A percentile compares a stretch with the other conserved stretches of the same genome.
phyloP scores from a whole-genome alignment of 2,888 invertebrate genomes.

The Altica lythri region DNA sequence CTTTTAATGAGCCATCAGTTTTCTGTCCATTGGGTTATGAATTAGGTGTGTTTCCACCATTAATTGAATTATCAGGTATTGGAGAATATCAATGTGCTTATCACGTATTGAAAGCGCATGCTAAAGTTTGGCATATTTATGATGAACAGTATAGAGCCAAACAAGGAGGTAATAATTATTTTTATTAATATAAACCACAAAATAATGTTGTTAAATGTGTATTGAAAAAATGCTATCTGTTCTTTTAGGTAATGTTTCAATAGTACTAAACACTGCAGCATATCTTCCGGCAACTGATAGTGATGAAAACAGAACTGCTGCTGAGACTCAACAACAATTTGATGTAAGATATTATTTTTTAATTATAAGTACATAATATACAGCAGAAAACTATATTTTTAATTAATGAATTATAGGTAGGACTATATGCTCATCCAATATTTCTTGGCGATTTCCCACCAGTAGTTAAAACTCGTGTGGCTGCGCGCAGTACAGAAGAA shows the following conservation, averaged over 20 bases:
- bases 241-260: constrained; percentile 60
- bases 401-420: constrained; percentile 25
- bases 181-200: constrained; percentile 54
- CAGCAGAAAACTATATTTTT: too few relatives aligned
- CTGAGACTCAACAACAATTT: constrained; percentile 61
- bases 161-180: constrained; percentile 53
- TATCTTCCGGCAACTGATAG: constrained; percentile 59
- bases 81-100: too few relatives aligned
- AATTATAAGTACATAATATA: too few relatives aligned
- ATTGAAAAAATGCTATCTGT: too few relatives aligned
- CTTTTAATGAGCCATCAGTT: constrained; percentile 65
- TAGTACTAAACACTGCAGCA: constrained; percentile 62
- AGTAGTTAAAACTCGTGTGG: constrained; percentile 64
- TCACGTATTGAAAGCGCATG: constrained; percentile 68
- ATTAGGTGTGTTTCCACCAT: too few relatives aligned
- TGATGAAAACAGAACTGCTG: constrained; percentile 59
- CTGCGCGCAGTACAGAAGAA: constrained; percentile 63
- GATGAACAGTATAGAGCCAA: constrained; percentile 60
- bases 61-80: too few relatives aligned
- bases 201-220: background rate
- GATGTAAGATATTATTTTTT: constrained; percentile 54
- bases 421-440: constrained; percentile 60
- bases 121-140: constrained; percentile 65
- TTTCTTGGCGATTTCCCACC: constrained; percentile 67
- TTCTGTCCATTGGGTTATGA: too few relatives aligned